These are phyloP conservation scores for Meda fulgida DNA, from an alignment of 2,797 vertebrate species.

Conservation along the genomic window DNA sequence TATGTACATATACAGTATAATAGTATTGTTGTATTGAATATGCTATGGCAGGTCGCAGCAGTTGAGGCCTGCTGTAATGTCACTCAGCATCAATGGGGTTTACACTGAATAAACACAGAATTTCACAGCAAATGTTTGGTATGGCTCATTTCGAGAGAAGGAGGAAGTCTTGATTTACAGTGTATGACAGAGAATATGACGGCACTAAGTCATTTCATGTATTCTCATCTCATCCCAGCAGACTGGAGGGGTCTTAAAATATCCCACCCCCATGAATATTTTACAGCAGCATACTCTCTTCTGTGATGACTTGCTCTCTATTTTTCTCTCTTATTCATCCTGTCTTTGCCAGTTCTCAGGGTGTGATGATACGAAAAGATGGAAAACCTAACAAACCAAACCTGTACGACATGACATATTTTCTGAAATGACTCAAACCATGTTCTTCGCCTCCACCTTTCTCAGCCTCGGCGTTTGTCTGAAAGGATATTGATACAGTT, in stretches of 20 bases:
- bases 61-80: not conserved
- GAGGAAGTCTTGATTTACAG: slow-evolving; percentile 23
- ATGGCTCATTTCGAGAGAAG: not conserved
- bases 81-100: not conserved
- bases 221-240: slow-evolving; percentile 50
- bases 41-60: not conserved
- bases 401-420: not conserved
- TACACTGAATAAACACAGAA: not conserved
- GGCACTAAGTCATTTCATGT: slow-evolving; percentile 38
- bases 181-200: slow-evolving; percentile 29
- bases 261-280: slow-evolving; percentile 59
- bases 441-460: not conserved
- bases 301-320: slow-evolving; percentile 1
- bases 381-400: not conserved
- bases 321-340: slow-evolving; percentile 7
- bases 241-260: slow-evolving; percentile 52
- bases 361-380: not conserved
- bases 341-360: not conserved
- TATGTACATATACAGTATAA: too few species aligned
- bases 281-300: slow-evolving; percentile 43
- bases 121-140: not conserved
- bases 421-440: not conserved
- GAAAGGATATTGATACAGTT: not conserved
- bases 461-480: not conserved
- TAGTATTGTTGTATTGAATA: not conserved